Evolutionary conservation across 2,113 vertebrate genomes (phyloP).

Genomic region (Salvelinus alpinus): DNA sequence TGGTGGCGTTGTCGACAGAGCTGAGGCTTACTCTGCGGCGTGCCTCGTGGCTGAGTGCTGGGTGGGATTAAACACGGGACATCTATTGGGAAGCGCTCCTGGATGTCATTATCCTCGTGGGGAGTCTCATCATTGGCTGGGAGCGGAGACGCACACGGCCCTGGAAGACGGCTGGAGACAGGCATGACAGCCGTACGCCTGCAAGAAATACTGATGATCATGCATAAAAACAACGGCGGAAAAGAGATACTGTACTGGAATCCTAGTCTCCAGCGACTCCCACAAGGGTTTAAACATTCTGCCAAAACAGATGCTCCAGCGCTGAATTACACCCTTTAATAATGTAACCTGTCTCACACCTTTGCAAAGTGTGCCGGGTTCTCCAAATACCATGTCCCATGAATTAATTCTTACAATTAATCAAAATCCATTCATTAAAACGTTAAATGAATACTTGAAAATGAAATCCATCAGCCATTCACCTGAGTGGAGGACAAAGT

Average conservation of each 20-base stretch:
- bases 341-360: constrained; percentile 24
- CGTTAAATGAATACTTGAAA: constrained; percentile 54
- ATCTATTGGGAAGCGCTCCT: constrained; percentile 55
- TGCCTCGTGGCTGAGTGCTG: constrained; percentile 27
- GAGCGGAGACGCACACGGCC: constrained; percentile 19
- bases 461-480: constrained; percentile 58
- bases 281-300: neutral
- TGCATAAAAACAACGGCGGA: constrained; percentile 31
- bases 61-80: constrained; percentile 60
- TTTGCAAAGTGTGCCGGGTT: constrained; percentile 5
- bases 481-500: constrained; percentile 7
- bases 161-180: constrained; percentile 33
- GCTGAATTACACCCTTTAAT: neutral
- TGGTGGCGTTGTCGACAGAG: neutral
- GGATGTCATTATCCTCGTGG: constrained; percentile 59
- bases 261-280: neutral
- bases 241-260: neutral
- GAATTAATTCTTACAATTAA: constrained; percentile 61
- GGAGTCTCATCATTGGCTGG: constrained; percentile 52
- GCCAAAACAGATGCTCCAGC: neutral
- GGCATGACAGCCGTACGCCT: constrained; percentile 47
- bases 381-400: constrained; percentile 27
- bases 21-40: constrained; percentile 15
- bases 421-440: constrained; percentile 65
- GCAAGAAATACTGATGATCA: constrained; percentile 54